Conservation (phyloP, 2,888 invertebrate species). For the Eudasyphora cyanicolor region DNA sequence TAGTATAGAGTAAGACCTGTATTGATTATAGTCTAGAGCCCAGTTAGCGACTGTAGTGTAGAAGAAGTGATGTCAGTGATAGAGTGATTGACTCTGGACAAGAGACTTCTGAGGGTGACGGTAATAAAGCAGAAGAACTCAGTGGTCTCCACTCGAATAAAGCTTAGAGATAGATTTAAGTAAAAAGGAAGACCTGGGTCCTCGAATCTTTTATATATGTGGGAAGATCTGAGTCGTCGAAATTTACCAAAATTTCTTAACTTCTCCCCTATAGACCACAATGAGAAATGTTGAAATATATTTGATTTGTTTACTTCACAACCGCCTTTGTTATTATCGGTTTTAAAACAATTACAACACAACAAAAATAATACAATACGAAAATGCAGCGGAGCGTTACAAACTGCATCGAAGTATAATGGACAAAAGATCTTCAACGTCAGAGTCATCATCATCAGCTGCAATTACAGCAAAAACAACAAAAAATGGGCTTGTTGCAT, state of each 20-base stretch:
- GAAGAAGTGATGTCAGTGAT: no score
- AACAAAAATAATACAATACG: slow-evolving; percentile 16
- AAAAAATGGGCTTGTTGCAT: slow-evolving; percentile 52
- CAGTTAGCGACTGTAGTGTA: no score
- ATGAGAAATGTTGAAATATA: neutral
- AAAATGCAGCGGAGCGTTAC: slow-evolving; percentile 58
- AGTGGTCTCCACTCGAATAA: no score
- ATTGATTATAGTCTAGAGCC: no score
- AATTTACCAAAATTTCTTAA: neutral
- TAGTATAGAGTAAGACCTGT: no score
- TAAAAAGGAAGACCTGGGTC: no score
- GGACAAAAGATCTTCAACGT: slow-evolving; percentile 59
- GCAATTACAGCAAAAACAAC: neutral
- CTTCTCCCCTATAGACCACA: neutral
- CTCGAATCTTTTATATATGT: neutral
- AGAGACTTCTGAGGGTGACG: no score
- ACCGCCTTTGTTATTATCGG: slow-evolving; percentile 23
- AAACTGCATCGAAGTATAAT: slow-evolving; percentile 54
- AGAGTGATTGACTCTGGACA: no score
- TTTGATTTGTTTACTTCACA: neutral
- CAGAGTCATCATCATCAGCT: slow-evolving; percentile 19
- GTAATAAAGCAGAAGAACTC: no score
- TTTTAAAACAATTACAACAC: slow-evolving; percentile 10
- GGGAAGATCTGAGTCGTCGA: no score
- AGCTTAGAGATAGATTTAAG: no score